These are phyloP conservation scores for Camarhynchus parvulus DNA, from an alignment of 2,113 vertebrate genomes.

Conservation along the genomic window DNA sequence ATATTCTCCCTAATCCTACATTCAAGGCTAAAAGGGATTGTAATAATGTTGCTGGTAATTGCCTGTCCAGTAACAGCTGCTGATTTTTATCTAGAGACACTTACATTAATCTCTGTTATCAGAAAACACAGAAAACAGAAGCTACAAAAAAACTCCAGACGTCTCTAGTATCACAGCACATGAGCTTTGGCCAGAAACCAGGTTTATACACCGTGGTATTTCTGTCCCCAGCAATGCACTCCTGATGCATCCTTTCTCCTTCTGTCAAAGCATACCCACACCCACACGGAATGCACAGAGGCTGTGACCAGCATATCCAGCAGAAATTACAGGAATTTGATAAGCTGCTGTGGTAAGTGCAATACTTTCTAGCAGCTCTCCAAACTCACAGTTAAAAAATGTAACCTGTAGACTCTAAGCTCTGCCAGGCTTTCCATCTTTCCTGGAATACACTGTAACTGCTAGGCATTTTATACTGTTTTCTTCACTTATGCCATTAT, in stretches of 20 bases:
- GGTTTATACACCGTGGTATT: not conserved
- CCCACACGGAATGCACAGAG: not conserved
- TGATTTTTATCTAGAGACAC: not conserved
- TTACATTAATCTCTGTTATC: not conserved
- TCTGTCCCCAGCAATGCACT: not conserved
- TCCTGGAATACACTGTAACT: rapidly evolving
- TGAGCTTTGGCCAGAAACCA: not conserved
- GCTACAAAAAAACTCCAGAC: not conserved
- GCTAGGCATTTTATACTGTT: not conserved
- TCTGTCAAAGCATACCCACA: not conserved
- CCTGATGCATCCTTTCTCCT: not conserved
- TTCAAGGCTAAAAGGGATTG: not conserved
- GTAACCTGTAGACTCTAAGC: not conserved
- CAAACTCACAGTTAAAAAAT: rapidly evolving
- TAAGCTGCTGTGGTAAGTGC: not conserved
- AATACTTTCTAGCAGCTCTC: not conserved
- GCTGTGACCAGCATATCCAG: not conserved
- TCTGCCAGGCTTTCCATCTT: not conserved
- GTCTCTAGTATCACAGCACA: not conserved
- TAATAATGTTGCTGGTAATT: not conserved
- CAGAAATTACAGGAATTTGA: not conserved
- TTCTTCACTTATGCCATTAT: not conserved
- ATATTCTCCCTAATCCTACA: not conserved
- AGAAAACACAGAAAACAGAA: not conserved
- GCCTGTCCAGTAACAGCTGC: not conserved